A percentile compares a stretch with the other conserved stretches of the same genome.
Evolutionary conservation across 2,113 vertebrate species (phyloP).

Genomic region (Dicerorhinus sumatrensis): DNA sequence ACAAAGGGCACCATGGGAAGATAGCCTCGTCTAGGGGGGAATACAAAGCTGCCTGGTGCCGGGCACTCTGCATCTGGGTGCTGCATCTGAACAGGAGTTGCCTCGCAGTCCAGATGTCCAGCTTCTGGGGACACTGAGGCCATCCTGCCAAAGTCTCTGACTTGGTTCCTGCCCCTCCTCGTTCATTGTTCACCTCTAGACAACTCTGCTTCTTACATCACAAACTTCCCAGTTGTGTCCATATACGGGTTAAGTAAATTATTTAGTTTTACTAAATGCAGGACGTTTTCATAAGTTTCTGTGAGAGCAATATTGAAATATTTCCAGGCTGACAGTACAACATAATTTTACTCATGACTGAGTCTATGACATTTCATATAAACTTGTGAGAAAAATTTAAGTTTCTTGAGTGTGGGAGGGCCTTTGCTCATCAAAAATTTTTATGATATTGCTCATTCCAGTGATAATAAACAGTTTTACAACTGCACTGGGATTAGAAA

Average conservation of each 20-base stretch:
- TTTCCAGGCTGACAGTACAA: not conserved
- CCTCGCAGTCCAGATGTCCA: not conserved
- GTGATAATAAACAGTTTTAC: not conserved
- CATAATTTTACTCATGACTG: slow-evolving; percentile 66
- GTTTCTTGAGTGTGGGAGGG: not conserved
- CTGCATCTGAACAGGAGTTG: not conserved
- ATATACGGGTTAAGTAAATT: not conserved
- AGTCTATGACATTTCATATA: slow-evolving; percentile 36
- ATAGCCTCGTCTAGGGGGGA: not conserved
- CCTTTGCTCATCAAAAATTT: not conserved
- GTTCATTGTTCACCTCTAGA: not conserved
- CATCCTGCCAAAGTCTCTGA: not conserved
- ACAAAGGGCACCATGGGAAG: not conserved
- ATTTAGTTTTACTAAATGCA: slow-evolving; percentile 26
- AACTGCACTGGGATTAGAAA: not conserved
- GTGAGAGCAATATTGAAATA: not conserved
- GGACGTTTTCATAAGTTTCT: not conserved
- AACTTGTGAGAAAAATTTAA: slow-evolving; percentile 52
- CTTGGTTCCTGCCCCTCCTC: not conserved
- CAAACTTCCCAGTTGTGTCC: not conserved
- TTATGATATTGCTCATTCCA: not conserved
- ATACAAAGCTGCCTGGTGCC: not conserved
- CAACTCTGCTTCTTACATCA: not conserved
- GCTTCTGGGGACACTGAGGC: not conserved
- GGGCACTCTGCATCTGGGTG: not conserved